Percentiles rank a stretch among this genome's conserved stretches.
These are phyloP conservation scores for Plebejus argus DNA, from an alignment of 2,888 invertebrate species.

Conservation along the genomic window DNA sequence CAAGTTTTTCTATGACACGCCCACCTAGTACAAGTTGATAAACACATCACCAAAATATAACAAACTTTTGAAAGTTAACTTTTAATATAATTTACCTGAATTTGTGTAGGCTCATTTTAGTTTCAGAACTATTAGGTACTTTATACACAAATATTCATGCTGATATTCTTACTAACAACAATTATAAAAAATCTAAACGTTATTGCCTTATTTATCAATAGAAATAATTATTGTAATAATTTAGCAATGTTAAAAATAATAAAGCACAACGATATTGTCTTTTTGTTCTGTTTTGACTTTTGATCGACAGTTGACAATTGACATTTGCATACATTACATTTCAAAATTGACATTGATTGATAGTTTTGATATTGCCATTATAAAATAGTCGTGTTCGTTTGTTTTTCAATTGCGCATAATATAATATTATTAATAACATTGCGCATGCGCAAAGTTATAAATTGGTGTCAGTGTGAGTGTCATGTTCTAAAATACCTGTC, in stretches of 20 bases:
- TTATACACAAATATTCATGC: not conserved
- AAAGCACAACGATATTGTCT: not conserved
- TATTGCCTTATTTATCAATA: not conserved
- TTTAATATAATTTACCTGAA: constrained; percentile 55
- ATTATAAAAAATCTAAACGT: not conserved
- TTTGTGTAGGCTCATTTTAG: constrained; percentile 65
- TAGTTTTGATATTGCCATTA: too few relatives aligned
- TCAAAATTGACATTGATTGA: too few relatives aligned
- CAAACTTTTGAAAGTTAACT: constrained; percentile 8
- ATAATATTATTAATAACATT: too few relatives aligned
- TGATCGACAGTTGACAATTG: not conserved
- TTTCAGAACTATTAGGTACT: constrained; percentile 14
- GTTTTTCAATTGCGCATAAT: too few relatives aligned
- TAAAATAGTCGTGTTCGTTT: too few relatives aligned
- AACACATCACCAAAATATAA: not conserved
- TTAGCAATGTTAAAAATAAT: not conserved
- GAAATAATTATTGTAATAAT: not conserved
- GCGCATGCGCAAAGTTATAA: too few relatives aligned
- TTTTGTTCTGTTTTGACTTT: constrained; percentile 9
- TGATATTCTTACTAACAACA: not conserved
- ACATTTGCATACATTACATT: not conserved
- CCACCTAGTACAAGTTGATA: not conserved
- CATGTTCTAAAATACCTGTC: too few relatives aligned
- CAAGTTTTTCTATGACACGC: not conserved
- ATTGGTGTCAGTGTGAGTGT: too few relatives aligned